Evolutionary conservation across 2,113 vertebrate species (phyloP).

Genomic region (Aleadryas rufinucha): DNA sequence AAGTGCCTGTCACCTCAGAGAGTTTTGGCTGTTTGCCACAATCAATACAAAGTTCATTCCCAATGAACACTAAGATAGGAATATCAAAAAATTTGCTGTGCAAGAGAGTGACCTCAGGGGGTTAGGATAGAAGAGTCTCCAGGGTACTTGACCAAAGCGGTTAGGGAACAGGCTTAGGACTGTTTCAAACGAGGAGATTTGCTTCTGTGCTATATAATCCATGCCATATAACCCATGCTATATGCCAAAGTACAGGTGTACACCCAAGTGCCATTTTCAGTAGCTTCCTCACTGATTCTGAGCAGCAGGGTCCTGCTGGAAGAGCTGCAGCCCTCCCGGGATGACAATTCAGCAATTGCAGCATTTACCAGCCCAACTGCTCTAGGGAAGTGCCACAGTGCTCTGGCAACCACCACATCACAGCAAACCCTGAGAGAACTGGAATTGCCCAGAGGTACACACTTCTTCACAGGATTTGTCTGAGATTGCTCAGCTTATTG

Average conservation of each 20-base stretch:
- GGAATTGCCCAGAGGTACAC: background rate
- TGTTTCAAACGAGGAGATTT: background rate
- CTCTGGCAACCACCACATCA: background rate
- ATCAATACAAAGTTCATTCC: background rate
- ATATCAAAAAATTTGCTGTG: background rate
- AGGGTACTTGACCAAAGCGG: background rate
- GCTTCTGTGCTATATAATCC: background rate
- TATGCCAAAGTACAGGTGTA: background rate
- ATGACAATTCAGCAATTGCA: background rate
- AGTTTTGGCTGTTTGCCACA: background rate
- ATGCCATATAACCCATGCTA: background rate
- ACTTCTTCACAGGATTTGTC: background rate
- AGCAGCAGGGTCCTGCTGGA: background rate
- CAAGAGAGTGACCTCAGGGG: background rate
- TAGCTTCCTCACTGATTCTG: background rate
- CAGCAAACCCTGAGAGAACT: background rate
- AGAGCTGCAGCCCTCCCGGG: background rate
- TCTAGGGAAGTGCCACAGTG: background rate
- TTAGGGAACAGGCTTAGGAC: background rate
- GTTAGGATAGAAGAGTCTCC: background rate
- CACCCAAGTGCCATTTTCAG: background rate
- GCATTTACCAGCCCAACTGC: background rate
- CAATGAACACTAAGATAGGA: background rate
- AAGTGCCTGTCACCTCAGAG: background rate
- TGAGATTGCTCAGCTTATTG: background rate